phyloP scores from a whole-genome alignment of 2,797 vertebrate genomes.

The Vultur gryphus region DNA sequence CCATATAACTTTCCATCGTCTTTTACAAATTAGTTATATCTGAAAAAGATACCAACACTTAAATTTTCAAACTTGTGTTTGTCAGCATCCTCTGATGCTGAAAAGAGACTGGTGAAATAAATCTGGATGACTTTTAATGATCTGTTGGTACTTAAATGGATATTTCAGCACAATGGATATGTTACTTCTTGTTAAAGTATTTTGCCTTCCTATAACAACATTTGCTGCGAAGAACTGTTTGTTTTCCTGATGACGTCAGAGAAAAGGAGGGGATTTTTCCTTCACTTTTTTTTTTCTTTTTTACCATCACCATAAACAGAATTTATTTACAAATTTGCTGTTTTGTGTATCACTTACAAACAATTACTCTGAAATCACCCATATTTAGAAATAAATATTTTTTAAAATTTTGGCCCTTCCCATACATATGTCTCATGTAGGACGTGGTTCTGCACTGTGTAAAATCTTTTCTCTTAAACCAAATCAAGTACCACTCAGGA shows the following conservation, averaged over 20 bases:
- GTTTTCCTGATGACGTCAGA: neutral
- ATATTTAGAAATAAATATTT: neutral
- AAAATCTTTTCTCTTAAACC: neutral
- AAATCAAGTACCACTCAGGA: neutral
- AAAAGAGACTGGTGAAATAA: neutral
- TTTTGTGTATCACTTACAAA: neutral
- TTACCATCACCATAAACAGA: neutral
- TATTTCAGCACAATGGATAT: neutral
- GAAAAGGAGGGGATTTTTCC: neutral
- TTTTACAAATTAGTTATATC: neutral
- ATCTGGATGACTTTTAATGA: neutral
- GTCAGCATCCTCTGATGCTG: neutral
- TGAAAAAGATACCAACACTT: neutral
- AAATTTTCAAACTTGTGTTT: neutral
- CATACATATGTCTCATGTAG: neutral
- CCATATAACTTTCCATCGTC: neutral
- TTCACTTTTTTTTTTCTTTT: neutral
- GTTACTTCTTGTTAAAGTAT: neutral
- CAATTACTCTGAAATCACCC: neutral
- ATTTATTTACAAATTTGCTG: neutral
- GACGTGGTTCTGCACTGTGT: neutral
- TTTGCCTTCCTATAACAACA: neutral
- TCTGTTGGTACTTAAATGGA: neutral
- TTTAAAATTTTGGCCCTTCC: neutral
- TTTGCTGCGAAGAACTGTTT: neutral